Conservation (phyloP, 1,140 invertebrate species). For the Cataglyphis hispanica region DNA sequence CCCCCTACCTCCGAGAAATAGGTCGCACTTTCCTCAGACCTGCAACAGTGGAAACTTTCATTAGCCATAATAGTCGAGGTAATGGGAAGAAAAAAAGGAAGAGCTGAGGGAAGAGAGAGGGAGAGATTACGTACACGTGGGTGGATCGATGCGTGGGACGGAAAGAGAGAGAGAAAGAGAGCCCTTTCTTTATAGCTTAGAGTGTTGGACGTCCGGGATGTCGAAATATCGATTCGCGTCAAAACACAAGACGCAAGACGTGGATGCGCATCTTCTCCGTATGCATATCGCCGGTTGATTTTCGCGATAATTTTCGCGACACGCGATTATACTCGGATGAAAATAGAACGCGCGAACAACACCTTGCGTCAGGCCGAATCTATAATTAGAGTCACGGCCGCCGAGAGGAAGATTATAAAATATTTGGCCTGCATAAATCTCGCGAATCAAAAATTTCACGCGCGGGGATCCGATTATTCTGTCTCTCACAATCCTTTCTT, state of each 20-base stretch:
- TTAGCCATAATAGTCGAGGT: constrained; percentile 22
- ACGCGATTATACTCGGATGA: constrained; percentile 26
- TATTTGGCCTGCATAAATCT: neutral
- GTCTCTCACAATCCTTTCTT: neutral
- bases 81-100: constrained; percentile 10
- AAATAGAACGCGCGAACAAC: constrained; percentile 36
- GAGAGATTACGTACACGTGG: neutral
- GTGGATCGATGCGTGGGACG: neutral
- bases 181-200: neutral
- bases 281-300: neutral
- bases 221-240: constrained; percentile 4
- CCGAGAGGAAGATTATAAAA: constrained; percentile 40
- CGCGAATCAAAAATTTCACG: neutral
- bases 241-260: too few species aligned
- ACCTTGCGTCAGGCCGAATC: constrained; percentile 26
- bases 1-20: neutral
- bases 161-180: neutral
- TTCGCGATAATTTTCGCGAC: neutral
- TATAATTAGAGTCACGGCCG: constrained; percentile 39
- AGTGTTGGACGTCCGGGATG: constrained; percentile 8
- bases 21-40: neutral
- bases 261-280: neutral
- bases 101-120: neutral
- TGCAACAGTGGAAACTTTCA: constrained; percentile 11
- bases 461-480: constrained; percentile 1